Evolutionary conservation across 1,140 invertebrate genomes (phyloP), one percentile per base, ranked within the genome.

Genomic region (Cotesia glomerata): DNA sequence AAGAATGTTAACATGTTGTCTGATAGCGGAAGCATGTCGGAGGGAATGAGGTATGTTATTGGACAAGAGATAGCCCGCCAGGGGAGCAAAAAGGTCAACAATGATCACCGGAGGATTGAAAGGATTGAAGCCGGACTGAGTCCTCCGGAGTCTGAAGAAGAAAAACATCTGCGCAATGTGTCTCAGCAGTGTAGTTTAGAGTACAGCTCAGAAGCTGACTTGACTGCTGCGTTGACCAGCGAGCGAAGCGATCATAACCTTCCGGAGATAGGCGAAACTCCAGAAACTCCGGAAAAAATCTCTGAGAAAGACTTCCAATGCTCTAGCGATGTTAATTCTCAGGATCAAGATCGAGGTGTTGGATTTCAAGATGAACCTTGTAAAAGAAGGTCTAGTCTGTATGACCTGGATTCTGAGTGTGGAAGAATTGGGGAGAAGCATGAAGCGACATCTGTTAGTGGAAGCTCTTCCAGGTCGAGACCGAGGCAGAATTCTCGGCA

Each of bases 141-240:
- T 78, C 16, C 76, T 73, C 83, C 83, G 7, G 85, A 87, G n/a
- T 86, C 84, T 0, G 83, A 86, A 2, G 82, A 85, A 58, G 80
- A 83, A 7, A 89, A 89, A 76, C 84, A 86, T 68, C 84, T 87
- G 78, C 84, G 77, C 78, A 92, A 87, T 78, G 88, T 89, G 3
- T 89, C 88, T 0, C 89, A 89, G 63, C 89, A 89, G 64, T 89
- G 88, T 52, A 89, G 88, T 54, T 78, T 93, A 36, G 91, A 93
- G 75, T 93, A 93, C 75, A 93, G 92, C 71, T 93, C 93, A 34
- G 93, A 92, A 18, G 90, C 93, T 63, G 91, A 93, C 11, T 92
- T 91, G 0, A 91, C 89, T 0, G 92, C 91, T 0, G 88, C 90
- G 77, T 89, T 92, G 68, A 79, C 76, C 7, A 86, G 83, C 51